Base-by-base conservation (phyloP, 2,113 vertebrate genomes). In the Chloropsis cyanopogon region DNA sequence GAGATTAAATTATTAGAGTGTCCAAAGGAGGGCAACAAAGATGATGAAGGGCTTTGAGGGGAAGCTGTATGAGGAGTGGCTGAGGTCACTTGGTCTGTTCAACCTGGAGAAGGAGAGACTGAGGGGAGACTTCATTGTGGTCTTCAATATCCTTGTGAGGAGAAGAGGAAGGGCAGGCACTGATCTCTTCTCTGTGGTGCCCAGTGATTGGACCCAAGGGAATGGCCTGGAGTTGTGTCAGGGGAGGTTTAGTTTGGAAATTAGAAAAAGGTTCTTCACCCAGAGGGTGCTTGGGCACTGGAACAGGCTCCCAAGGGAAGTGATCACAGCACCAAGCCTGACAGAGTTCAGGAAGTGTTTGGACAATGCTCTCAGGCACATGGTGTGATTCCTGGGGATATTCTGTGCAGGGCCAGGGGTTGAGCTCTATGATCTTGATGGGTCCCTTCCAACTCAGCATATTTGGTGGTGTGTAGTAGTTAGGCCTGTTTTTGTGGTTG, bases 1-100 rank as follows among this genome's bases (percentile, higher is more conserved):
- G 25, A 22, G 1, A 86, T 18, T 8, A 52, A 59, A 33, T 14
- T 18, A 22, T 52, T 77, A 60, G 31, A 29, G 29, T 4, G 4
- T 42, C 13, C 25, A 37, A 16, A 77, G 37, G 21, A 52, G 22
- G 7, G 9, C 26, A 23, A 26, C 5, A 31, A 37, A 23, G 9
- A 44, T 33, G 31, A 7, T 5, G 5, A 66, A 44, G 3, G 7
- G 11, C 22, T 14, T 12, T 52, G 26, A 69, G 12, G 12, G 33
- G 11, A 26, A 52, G 18, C 22, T 0, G 0, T 12, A 12, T 4
- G 37, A 3, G 18, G 8, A 29, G 16, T 1, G 2, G 24, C 35
- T 75, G 70, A 44, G 53, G 31, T 4, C 11, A 14, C 37, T 50
- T 42, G 31, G 17, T 59, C 14, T 77, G 21, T 44, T 86, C 44